A percentile compares a stretch with the other conserved stretches of the same genome.
Evolutionary conservation across 1,140 invertebrate species (phyloP).

Genomic region (Lerema accius): DNA sequence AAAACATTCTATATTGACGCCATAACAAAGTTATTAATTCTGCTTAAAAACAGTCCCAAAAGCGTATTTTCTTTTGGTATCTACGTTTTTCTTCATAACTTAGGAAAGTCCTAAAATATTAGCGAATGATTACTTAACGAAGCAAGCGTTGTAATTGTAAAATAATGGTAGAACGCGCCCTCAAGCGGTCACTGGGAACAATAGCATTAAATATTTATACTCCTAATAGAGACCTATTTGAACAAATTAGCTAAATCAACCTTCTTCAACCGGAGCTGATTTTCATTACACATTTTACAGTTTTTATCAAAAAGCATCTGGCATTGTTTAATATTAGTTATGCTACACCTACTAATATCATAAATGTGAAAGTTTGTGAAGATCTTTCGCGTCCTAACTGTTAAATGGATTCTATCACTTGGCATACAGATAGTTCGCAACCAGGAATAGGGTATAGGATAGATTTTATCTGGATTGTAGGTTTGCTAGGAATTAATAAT

Average conservation of each 20-base stretch:
- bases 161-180: constrained; percentile 53
- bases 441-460: no score
- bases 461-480: no score
- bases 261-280: constrained; percentile 16
- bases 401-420: no score
- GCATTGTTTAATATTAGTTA: no score
- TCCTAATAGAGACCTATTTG: constrained; percentile 58
- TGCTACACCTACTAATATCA: no score
- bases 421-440: no score
- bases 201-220: constrained; percentile 64
- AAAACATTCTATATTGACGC: background rate
- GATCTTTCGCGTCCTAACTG: no score
- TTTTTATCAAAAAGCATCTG: no score
- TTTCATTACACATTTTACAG: background rate
- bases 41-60: no score
- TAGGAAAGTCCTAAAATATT: constrained; percentile 15
- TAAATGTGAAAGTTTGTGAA: no score
- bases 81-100: background rate
- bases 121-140: constrained; percentile 35
- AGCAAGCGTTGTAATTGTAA: constrained; percentile 45
- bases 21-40: background rate
- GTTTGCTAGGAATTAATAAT: no score
- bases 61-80: background rate
- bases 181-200: constrained; percentile 44
- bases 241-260: constrained; percentile 59